phyloP scores from a whole-genome alignment of 1,140 invertebrate genomes.

The Onthophagus taurus region DNA sequence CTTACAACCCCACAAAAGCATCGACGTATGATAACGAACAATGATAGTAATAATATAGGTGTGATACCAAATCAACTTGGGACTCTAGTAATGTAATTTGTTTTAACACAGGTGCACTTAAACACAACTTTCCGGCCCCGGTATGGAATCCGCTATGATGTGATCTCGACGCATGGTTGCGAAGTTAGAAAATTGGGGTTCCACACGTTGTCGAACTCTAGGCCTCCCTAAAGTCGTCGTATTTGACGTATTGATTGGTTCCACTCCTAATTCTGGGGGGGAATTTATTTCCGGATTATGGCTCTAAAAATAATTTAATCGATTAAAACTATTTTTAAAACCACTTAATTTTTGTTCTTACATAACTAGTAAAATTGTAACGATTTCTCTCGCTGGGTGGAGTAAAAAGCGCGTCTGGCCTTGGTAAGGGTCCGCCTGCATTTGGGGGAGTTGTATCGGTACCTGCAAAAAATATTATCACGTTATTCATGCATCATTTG shows the following conservation, averaged over 20 bases:
- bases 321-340: too few species aligned
- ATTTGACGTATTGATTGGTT: not conserved
- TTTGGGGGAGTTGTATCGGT: constrained; percentile 25
- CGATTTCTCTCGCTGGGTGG: constrained; percentile 23
- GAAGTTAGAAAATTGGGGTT: constrained; percentile 30
- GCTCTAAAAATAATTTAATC: constrained; percentile 14
- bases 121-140: constrained; percentile 66
- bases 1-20: too few species aligned
- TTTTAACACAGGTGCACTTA: constrained; percentile 43
- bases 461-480: constrained; percentile 15
- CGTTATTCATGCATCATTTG: too few species aligned
- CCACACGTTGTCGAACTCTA: constrained; percentile 25
- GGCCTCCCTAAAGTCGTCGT: constrained; percentile 28
- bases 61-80: too few species aligned
- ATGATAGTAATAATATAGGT: too few species aligned
- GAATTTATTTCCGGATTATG: constrained; percentile 14
- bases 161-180: constrained; percentile 42
- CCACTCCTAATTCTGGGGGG: constrained; percentile 19
- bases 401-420: constrained; percentile 38
- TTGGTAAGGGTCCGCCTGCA: constrained; percentile 24
- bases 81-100: too few species aligned
- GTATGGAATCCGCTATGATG: constrained; percentile 63
- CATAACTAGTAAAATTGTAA: too few species aligned
- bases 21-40: too few species aligned
- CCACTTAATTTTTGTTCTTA: too few species aligned